Evolutionary conservation across 1,140 invertebrate genomes (phyloP).

Genomic region (Bombus breviceps): DNA sequence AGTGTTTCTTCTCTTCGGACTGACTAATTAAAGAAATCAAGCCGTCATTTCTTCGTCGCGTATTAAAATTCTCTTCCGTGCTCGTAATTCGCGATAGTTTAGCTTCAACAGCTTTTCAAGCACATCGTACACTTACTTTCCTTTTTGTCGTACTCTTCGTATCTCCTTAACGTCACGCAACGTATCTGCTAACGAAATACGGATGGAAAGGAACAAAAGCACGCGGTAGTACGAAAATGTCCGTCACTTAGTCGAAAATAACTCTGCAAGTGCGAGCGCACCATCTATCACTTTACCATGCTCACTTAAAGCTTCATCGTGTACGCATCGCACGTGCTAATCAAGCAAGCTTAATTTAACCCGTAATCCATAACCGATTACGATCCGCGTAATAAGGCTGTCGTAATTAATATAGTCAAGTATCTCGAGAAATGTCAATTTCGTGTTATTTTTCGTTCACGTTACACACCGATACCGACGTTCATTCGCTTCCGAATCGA

Average conservation of each 20-base stretch:
- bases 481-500: background rate
- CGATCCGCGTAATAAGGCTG: background rate
- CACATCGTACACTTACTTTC: no score
- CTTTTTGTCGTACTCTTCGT: no score
- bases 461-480: background rate
- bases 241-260: conserved; percentile 3
- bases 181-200: background rate
- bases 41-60: no score
- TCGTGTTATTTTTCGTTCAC: background rate
- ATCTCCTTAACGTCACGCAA: no score
- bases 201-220: background rate
- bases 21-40: no score
- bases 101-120: no score
- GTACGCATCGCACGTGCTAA: background rate
- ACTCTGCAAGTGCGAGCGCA: background rate
- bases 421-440: background rate
- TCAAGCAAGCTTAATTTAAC: conserved; percentile 12
- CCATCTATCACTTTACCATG: conserved; percentile 12
- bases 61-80: no score
- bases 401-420: background rate
- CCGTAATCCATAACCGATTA: background rate
- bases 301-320: conserved; percentile 19
- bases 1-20: no score
- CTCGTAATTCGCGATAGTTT: no score
- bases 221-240: background rate